Base-by-base conservation (phyloP, 2,113 vertebrate species). In the Geothlypis trichas region DNA sequence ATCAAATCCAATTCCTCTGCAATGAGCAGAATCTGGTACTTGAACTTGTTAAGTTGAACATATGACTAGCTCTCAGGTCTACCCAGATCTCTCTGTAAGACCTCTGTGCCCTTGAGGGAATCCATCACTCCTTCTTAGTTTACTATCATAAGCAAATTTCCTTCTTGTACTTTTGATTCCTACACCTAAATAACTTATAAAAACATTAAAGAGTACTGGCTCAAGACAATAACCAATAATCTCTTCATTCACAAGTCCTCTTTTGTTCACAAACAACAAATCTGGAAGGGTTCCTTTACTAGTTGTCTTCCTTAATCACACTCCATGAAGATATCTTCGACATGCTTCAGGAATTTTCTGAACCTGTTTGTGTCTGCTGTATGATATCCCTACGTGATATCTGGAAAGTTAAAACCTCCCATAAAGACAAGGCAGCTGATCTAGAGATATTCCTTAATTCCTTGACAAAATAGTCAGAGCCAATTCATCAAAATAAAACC, bases 271-370 rank as follows among this genome's bases (percentile, higher is more conserved):
- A 39, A 74, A 28, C 10, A 51, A 35, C 9, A 66, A 76, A 66
- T 55, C 9, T 24, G 44, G 23, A 33, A 61, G 7, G 1, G 2
- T 24, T 49, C 33, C 7, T 55, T 62, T 47, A 27, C 4, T 10
- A 15, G 4, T 33, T 8, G 2, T 19, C 17, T 47, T 30, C 28
- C 14, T 67, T 51, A 37, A 44, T n/a, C 0, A 0, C 26, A 15
- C 4, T 59, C 8, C 33, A 33, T 28, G 18, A 61, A 41, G 3
- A 30, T 61, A 66, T 8, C 13, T 44, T 61, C 2, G 4, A 46
- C 0, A 5, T 15, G 7, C 5, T 62, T 61, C 35, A 66, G 58
- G 17, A 55, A 11, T 51, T 51, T 55, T 7, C 41, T 66, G 11
- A 23, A 55, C 5, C 3, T 14, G 7, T 44, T 44, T 47, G 1